Evolutionary conservation across 2,113 vertebrate genomes (phyloP), one percentile per base, ranked within the genome.

Genomic region (Pungitius pungitius): DNA sequence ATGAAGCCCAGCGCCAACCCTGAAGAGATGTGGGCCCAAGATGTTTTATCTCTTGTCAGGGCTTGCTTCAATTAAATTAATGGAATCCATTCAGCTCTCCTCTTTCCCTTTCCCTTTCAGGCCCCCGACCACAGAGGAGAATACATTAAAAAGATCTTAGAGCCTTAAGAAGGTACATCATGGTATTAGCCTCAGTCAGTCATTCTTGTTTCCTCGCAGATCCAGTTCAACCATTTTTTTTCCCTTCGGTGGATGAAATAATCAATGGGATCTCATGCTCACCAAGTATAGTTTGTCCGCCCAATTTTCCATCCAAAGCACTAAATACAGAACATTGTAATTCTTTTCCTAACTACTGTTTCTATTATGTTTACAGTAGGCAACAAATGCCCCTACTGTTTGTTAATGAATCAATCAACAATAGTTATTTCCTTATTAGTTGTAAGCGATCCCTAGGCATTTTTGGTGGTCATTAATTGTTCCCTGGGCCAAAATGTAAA

Each of bases 51-150:
- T 98, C 95, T 96, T 95, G 96, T 96, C 95, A 93, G 94, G 94
- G 95, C 95, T 85, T 78, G 90, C 96, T 97, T 97, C 97, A 98
- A 99, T 99, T 98, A 99, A 98, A 98, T 98, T 99, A 99, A 99
- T 99, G 97, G 97, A 92, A 97, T 95, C 95, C 95, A 97, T 97
- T 98, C 96, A 99, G 95, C 90, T 93, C 92, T 84, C 93, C 93
- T 94, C 89, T 94, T 93, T 82, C 22, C 64, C 72, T 78, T 83
- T 95, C 93, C 92, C 94, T 97, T 96, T 98, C 95, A 98, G 95
- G 85, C 93, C 93, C n/a, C 90, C 89, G 89, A 93, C 91, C 83
- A 90, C 92, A 92, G 94, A 73, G 92, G 92, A 74, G 94, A 98
- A 98, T 98, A 96, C 95, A 98, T 98, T 98, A 98, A 98, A 97